These are phyloP conservation scores for Gyps fulvus DNA, from an alignment of 2,113 vertebrate species.

Conservation along the genomic window DNA sequence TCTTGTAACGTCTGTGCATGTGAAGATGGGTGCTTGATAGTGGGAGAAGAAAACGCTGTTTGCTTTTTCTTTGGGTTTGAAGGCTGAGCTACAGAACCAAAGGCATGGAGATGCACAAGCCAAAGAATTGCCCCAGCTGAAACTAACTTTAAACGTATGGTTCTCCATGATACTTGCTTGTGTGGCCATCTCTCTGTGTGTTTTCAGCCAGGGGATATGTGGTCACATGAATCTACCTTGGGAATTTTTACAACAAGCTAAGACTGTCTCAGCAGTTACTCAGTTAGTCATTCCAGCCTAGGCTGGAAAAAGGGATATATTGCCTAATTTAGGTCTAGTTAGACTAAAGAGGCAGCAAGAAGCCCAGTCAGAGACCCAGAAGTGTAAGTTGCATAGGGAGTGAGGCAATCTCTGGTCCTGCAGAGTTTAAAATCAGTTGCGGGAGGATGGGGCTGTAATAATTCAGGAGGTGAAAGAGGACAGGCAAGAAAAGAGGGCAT, in stretches of 20 bases:
- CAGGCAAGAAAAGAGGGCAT: background rate
- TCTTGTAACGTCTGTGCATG: background rate
- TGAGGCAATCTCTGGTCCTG: background rate
- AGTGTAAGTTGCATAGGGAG: background rate
- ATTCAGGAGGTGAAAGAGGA: background rate
- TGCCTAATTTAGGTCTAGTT: background rate
- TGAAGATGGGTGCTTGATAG: background rate
- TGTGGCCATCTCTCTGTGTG: background rate
- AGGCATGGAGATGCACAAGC: background rate
- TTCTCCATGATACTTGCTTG: background rate
- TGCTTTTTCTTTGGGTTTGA: background rate
- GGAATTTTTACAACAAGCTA: background rate
- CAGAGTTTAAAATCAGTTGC: background rate
- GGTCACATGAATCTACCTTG: background rate
- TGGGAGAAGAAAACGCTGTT: background rate
- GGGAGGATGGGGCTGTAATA: background rate
- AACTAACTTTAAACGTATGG: background rate
- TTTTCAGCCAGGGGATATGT: background rate
- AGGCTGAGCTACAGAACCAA: background rate
- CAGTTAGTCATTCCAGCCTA: background rate
- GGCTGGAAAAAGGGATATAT: background rate
- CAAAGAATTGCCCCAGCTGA: background rate
- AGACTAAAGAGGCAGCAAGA: background rate
- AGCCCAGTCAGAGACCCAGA: accelerated
- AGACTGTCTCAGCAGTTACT: background rate